phyloP scores from a whole-genome alignment of 2,888 invertebrate genomes.

The Therioaphis trifolii region DNA sequence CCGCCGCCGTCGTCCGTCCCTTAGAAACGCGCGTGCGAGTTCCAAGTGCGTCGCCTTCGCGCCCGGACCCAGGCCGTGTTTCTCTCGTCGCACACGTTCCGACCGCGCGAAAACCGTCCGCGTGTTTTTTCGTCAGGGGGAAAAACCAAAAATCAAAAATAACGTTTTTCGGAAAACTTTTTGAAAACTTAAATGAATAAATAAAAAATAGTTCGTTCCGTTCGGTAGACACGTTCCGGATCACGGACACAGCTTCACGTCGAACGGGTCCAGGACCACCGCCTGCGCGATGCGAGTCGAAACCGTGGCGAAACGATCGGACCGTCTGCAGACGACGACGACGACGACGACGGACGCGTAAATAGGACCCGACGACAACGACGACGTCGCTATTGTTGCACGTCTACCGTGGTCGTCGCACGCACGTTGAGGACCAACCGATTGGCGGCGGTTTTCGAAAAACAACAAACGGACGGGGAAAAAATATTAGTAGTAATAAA shows the following conservation, averaged over 20 bases:
- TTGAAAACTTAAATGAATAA: neutral
- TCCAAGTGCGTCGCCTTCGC: slow-evolving; percentile 36
- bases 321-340: neutral
- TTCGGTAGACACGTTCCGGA: too few species aligned
- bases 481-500: too few species aligned
- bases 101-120: neutral
- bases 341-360: neutral
- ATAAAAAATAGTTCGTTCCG: too few species aligned
- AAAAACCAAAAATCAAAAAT: neutral
- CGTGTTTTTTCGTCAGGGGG: neutral
- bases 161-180: neutral
- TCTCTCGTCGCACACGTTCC: neutral
- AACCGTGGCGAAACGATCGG: too few species aligned
- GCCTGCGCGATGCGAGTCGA: too few species aligned
- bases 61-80: slow-evolving; percentile 11
- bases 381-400: neutral
- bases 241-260: neutral
- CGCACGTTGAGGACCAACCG: neutral
- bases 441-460: neutral
- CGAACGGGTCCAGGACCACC: too few species aligned
- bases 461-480: too few species aligned
- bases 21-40: slow-evolving; percentile 57
- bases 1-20: slow-evolving; percentile 27
- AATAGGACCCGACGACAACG: too few species aligned
- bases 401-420: neutral